A percentile compares a stretch with the other conserved stretches of the same genome.
These are phyloP conservation scores for Xenus cinereus DNA, from an alignment of 2,113 vertebrate genomes.

Conservation along the genomic window DNA sequence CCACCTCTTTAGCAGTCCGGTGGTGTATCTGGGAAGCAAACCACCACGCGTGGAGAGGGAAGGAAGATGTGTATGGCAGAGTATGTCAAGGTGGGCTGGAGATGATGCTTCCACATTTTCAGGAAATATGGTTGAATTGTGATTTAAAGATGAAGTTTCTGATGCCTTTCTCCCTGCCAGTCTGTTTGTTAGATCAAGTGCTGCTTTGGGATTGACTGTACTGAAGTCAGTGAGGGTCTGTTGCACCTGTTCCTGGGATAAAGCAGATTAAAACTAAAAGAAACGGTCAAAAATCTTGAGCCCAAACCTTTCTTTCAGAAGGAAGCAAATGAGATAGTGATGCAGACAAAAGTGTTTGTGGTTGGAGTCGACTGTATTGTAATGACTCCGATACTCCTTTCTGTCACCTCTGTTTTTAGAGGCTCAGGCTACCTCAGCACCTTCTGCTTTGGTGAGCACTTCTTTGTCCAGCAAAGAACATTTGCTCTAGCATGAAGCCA, in stretches of 20 bases:
- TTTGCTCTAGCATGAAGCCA: neutral
- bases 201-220: neutral
- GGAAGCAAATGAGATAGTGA: neutral
- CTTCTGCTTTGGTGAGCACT: neutral
- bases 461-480: neutral
- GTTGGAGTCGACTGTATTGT: neutral
- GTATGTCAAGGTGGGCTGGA: neutral
- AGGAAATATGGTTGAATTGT: neutral
- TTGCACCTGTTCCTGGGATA: neutral
- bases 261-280: neutral
- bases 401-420: neutral
- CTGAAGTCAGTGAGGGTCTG: neutral
- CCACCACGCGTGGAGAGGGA: fast-evolving
- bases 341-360: neutral
- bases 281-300: neutral
- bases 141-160: neutral
- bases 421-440: neutral
- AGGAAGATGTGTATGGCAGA: neutral
- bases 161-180: neutral
- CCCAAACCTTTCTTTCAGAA: neutral
- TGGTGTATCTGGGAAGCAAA: neutral
- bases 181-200: neutral
- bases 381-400: neutral
- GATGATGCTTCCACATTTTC: neutral
- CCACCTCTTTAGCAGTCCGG: neutral